Evolutionary conservation across 2,797 vertebrate genomes (phyloP).

Genomic region (Ambastaia sidthimunki): DNA sequence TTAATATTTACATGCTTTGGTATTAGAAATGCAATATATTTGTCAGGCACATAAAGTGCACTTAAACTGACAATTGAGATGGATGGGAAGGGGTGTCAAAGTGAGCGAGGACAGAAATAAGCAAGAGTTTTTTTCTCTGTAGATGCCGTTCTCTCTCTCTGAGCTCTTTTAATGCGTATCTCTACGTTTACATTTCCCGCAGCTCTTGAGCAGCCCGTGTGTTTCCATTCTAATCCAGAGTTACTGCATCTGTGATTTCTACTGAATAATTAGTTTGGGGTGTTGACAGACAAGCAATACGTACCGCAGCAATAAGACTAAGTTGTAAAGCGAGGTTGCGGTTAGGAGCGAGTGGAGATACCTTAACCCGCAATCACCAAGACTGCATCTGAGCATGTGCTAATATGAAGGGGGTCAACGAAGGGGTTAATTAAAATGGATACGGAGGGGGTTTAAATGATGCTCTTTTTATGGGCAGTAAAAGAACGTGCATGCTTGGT

Average conservation of each 20-base stretch:
- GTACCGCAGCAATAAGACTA: constrained; percentile 41
- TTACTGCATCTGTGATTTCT: constrained; percentile 52
- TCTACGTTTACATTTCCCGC: constrained; percentile 38
- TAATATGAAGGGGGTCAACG: constrained; percentile 8
- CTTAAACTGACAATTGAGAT: background rate
- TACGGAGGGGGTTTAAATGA: constrained; percentile 31
- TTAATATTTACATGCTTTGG: background rate
- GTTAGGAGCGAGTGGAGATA: constrained; percentile 41
- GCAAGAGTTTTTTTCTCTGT: background rate
- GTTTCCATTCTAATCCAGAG: constrained; percentile 56
- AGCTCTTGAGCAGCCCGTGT: constrained; percentile 39
- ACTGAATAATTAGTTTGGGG: constrained; percentile 61
- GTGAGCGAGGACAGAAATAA: background rate
- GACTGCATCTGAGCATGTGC: constrained; percentile 11
- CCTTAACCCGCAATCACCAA: constrained; percentile 14
- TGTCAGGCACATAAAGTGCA: background rate
- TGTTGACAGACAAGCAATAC: constrained; percentile 58
- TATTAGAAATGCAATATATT: background rate
- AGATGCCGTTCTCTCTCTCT: constrained; percentile 19
- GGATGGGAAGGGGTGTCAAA: background rate
- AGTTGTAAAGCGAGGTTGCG: constrained; percentile 47
- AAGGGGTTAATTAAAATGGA: constrained; percentile 46
- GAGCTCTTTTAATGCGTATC: constrained; percentile 1
- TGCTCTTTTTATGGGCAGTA: constrained; percentile 42
- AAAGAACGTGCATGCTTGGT: constrained; percentile 40